A percentile compares a stretch with the other conserved stretches of the same genome.
Conservation (phyloP, 1,140 invertebrate genomes). For the Pomacea maculata region DNA sequence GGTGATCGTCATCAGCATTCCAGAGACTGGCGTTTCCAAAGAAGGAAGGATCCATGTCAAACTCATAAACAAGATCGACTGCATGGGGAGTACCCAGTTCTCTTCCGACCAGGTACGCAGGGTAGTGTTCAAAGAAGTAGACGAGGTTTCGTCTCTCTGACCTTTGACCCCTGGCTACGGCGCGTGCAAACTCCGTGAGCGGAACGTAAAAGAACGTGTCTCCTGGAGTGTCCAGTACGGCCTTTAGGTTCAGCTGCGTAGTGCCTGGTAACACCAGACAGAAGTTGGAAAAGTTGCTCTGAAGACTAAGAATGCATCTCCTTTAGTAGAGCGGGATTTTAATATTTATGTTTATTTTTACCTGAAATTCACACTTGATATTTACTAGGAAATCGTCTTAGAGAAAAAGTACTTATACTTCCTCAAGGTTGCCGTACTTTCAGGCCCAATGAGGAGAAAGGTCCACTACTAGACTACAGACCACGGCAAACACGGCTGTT, state of each 20-base stretch:
- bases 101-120: neutral
- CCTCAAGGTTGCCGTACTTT: too few species aligned
- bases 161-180: neutral
- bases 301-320: too few species aligned
- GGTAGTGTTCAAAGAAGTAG: conserved; percentile 8
- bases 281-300: too few species aligned
- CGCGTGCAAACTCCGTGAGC: neutral
- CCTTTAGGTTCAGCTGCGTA: neutral
- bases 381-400: too few species aligned
- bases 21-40: neutral
- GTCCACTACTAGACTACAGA: too few species aligned
- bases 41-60: neutral
- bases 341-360: too few species aligned
- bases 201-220: neutral
- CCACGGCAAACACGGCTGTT: too few species aligned
- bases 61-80: neutral
- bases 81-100: neutral
- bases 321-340: too few species aligned
- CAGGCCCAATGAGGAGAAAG: too few species aligned
- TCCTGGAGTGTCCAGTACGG: neutral
- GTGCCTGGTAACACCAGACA: neutral
- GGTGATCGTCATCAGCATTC: conserved; percentile 1
- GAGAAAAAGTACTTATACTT: too few species aligned
- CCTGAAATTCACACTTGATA: too few species aligned
- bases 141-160: conserved; percentile 1